A percentile compares a stretch with the other conserved stretches of the same genome.
Conservation (phyloP, 2,113 vertebrate species). For the Pelodiscus sinensis region DNA sequence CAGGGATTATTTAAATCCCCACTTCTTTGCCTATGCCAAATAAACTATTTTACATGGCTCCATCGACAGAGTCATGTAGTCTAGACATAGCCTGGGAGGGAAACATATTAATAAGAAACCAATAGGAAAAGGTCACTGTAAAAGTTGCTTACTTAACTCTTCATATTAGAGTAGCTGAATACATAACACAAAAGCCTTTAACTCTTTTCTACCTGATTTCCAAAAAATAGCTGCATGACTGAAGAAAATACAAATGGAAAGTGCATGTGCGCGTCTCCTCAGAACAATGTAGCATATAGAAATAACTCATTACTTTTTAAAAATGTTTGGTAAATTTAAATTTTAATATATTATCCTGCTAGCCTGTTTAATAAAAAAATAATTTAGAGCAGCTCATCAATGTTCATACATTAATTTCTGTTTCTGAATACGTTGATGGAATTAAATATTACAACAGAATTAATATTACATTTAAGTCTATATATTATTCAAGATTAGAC, state of each 20-base stretch:
- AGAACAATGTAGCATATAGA: not conserved
- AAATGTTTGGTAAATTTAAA: constrained; percentile 29
- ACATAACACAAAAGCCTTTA: not conserved
- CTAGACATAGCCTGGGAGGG: not conserved
- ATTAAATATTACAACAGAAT: constrained; percentile 28
- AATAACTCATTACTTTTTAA: constrained; percentile 9
- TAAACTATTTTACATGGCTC: no score
- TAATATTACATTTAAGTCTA: constrained; percentile 34
- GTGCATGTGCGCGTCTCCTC: not conserved
- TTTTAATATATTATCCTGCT: constrained; percentile 11
- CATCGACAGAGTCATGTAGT: no score
- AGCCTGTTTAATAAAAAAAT: constrained; percentile 34
- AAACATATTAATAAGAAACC: not conserved
- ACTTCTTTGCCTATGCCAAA: no score
- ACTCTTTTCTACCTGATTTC: not conserved
- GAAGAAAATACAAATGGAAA: not conserved
- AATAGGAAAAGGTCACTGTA: not conserved
- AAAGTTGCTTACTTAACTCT: not conserved
- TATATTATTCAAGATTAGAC: constrained; percentile 24
- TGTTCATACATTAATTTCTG: constrained; percentile 28
- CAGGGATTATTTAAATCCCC: no score
- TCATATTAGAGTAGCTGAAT: not conserved
- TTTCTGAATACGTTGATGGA: not conserved
- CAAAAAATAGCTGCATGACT: not conserved
- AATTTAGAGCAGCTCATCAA: constrained; percentile 29